Evolutionary conservation across 2,113 vertebrate species (phyloP).

Genomic region (Axis porcinus): DNA sequence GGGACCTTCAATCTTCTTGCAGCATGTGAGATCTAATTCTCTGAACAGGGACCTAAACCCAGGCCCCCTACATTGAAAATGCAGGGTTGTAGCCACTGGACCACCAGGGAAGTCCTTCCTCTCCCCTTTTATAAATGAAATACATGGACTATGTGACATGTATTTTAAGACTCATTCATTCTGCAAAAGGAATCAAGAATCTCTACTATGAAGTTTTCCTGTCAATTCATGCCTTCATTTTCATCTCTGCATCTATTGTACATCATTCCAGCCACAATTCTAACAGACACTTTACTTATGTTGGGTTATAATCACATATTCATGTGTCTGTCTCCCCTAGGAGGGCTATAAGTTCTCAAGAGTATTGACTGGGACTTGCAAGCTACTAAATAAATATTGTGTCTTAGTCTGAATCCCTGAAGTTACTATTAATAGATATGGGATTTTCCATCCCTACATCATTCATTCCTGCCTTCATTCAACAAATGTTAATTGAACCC

Average conservation of each 20-base stretch:
- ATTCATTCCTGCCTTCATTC: slow-evolving; percentile 7
- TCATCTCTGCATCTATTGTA: background rate
- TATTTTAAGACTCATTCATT: background rate
- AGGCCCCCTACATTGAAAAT: background rate
- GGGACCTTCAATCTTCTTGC: background rate
- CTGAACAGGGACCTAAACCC: background rate
- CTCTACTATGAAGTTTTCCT: background rate
- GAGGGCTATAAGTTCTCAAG: slow-evolving; percentile 33
- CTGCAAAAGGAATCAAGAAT: background rate
- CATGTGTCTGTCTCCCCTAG: background rate
- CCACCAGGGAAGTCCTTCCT: background rate
- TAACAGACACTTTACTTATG: background rate
- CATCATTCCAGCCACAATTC: background rate
- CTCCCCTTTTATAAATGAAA: background rate
- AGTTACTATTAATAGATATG: slow-evolving; percentile 20
- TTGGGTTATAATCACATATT: background rate
- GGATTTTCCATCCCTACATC: background rate
- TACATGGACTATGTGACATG: background rate
- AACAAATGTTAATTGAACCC: background rate
- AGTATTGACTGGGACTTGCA: slow-evolving; percentile 22
- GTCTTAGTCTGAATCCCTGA: slow-evolving; percentile 21
- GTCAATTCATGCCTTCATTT: background rate
- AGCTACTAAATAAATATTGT: slow-evolving; percentile 50
- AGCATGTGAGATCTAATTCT: background rate
- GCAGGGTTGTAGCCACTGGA: background rate